Base-by-base conservation (phyloP, 2,113 vertebrate genomes). In the Lethenteron reissneri region DNA sequence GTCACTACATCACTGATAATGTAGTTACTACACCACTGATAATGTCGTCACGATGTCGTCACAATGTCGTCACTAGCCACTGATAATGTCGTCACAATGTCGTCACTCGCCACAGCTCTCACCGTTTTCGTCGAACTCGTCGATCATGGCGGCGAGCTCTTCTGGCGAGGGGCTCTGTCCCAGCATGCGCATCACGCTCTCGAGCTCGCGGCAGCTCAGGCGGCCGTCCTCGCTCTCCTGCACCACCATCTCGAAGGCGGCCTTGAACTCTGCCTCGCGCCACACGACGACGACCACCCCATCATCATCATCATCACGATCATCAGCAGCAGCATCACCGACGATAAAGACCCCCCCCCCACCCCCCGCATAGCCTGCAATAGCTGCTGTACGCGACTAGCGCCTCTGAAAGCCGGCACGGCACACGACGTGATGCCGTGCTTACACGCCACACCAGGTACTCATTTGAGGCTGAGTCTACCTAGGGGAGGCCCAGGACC, bases 111-210 rank as follows among this genome's bases (percentile, higher is more conserved):
- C 41, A 41, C 41, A 41, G 41, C 41, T 41, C 81, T 11, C 77
- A 83, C 82, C 82, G 56, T 83, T 81, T 70, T 83, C 82, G 77
- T 83, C 82, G 75, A 83, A 81, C 73, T 83, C 82, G 21, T 83
- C 82, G 8, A 83, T 83, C 80, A 83, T 83, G 75, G 83, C 82
- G 72, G 80, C 79, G 64, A 83, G 74, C 75, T 83, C 82, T 68
- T 83, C 82, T 1, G 82, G 80, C 4, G 82, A 83, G 2, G 82
- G 82, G 71, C 82, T 83, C 76, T 83, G 82, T 2, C 82, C 82
- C 74, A 83, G 76, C 82, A 83, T 83, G 21, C 82, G 80, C 81
- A 83, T 82, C 74, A 83, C 82, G 75, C 83, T 83, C 71, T 82
- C 82, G 77, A 83, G 57, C 75, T 83, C 82, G 59, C 83, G 83